phyloP scores from a whole-genome alignment of 2,797 vertebrate species.

The Neosilurus hyrtlii region DNA sequence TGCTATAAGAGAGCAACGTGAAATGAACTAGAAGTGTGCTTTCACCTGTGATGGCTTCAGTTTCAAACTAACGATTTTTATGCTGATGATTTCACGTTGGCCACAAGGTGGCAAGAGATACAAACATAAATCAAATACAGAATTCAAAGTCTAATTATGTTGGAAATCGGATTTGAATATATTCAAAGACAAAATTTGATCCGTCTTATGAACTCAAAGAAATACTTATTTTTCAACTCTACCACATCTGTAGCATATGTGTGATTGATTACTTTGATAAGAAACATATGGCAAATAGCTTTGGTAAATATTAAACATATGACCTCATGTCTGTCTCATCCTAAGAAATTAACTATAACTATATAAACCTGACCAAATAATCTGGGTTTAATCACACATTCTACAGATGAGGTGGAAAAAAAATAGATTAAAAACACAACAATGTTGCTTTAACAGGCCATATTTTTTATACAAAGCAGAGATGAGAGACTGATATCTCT shows the following conservation, averaged over 20 bases:
- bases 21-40: constrained; percentile 15
- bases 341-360: background rate
- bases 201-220: constrained; percentile 2
- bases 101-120: constrained; percentile 67
- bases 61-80: constrained; percentile 30
- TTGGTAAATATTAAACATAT: background rate
- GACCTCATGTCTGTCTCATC: background rate
- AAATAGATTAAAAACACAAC: background rate
- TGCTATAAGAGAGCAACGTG: constrained; percentile 41
- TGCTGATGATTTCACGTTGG: constrained; percentile 13
- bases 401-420: constrained; percentile 6
- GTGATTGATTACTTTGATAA: background rate
- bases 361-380: constrained; percentile 1
- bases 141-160: background rate
- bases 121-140: constrained; percentile 7
- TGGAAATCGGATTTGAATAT: background rate
- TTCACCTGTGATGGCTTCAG: constrained; percentile 14
- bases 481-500: background rate
- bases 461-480: background rate
- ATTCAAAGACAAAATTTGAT: background rate
- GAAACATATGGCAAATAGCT: background rate
- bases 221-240: constrained; percentile 4
- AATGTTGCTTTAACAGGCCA: constrained; percentile 8
- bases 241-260: constrained; percentile 1
- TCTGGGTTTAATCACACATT: background rate